Conservation (phyloP, 2,797 vertebrate species). For the Falco novaeseelandiae region DNA sequence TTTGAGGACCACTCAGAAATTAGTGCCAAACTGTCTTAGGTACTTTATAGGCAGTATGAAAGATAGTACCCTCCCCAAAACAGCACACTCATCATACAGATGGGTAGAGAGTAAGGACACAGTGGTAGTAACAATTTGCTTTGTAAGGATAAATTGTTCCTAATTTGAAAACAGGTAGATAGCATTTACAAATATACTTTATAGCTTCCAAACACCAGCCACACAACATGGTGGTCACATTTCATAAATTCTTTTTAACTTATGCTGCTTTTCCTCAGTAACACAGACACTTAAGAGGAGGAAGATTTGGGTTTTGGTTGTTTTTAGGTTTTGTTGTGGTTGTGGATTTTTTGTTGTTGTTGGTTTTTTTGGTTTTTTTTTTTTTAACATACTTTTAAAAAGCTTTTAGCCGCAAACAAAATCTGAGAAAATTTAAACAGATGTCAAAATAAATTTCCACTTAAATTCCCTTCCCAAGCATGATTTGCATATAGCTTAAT, state of each 20-base stretch:
- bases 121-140: not conserved
- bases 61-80: not conserved
- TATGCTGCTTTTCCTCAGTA: not conserved
- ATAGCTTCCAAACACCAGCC: not conserved
- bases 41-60: not conserved
- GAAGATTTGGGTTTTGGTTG: not conserved
- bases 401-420: slow-evolving; percentile 2
- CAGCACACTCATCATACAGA: not conserved
- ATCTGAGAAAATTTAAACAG: slow-evolving; percentile 22
- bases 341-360: not conserved
- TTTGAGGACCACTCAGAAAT: not conserved
- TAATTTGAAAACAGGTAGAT: not conserved
- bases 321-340: not conserved
- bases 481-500: not conserved
- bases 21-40: not conserved
- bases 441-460: slow-evolving; percentile 51
- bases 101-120: not conserved
- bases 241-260: not conserved
- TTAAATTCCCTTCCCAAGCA: not conserved
- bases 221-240: not conserved
- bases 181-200: not conserved
- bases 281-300: not conserved
- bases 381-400: not conserved
- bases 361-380: not conserved
- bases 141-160: not conserved